Base-by-base conservation (phyloP, 2,113 vertebrate species). In the Sterna hirundo region DNA sequence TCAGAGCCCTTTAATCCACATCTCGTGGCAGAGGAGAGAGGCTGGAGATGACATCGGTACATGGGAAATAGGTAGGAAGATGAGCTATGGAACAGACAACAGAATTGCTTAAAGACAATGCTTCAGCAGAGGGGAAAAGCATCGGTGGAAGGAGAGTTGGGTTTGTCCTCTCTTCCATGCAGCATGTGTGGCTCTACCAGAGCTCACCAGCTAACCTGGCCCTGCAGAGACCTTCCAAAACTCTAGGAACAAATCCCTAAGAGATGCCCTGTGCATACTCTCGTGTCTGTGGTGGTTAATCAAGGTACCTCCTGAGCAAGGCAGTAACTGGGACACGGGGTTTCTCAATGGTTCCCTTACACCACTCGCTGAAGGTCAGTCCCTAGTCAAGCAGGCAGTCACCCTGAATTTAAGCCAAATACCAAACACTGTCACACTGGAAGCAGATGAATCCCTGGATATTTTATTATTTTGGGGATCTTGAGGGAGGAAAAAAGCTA, bases 211-310 rank as follows among this genome's bases (percentile, higher is more conserved):
- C 38, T 54, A 26, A 26, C 32, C 42, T 8, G 15, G 42, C 47
- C 36, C 64, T 32, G 15, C 36, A 44, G 44, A 64, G 26, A 38
- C 47, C 42, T 74, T 15, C 60, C 54, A 72, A 27, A 72, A 22
- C 17, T 10, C 68, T 11, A 11, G 44, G 27, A 23, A 38, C 12
- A 64, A 51, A 44, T 6, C 32, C 32, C 13, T 1, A 14, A 8
- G 44, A 57, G 30, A 17, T 22, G 18, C 25, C 36, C 25, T 38
- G 8, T 14, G 13, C 42, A 26, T 6, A 8, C 6, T 2, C 11
- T 15, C 6, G 1, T 12, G 10, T 32, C 29, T 19, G 13, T 40
- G 10, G 17, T 0, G 0, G 52, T 51, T n/a, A 15, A 54, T 21
- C 26, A 9, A 42, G 30, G 40, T 10, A 54, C 19, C 30, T 13